Conservation (phyloP, 2,113 vertebrate species). For the Amphilophus citrinellus region DNA sequence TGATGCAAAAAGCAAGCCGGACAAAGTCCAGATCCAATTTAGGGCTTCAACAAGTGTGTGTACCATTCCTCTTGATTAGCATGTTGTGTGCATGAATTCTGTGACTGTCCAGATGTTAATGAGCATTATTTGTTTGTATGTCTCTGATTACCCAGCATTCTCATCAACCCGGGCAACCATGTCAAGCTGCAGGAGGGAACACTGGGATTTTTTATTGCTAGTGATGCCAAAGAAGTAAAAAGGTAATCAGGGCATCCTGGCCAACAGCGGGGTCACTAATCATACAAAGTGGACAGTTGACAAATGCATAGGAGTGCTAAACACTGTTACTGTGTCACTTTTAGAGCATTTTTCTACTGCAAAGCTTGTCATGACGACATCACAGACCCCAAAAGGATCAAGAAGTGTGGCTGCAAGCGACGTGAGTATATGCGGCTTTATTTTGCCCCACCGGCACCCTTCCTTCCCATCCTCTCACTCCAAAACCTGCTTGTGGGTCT, state of each 20-base stretch:
- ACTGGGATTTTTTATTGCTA: conserved; percentile 99
- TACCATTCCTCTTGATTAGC: conserved; percentile 89
- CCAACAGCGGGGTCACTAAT: not conserved
- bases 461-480: conserved; percentile 23
- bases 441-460: not conserved
- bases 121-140: conserved; percentile 57
- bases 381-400: conserved; percentile 99
- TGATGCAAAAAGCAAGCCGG: not conserved
- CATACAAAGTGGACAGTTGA: not conserved
- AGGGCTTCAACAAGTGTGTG: conserved; percentile 64
- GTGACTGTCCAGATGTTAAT: conserved; percentile 34
- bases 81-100: conserved; percentile 56
- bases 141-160: conserved; percentile 91
- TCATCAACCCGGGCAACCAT: conserved; percentile 99
- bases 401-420: conserved; percentile 99
- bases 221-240: conserved; percentile 99
- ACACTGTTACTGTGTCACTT: conserved; percentile 80
- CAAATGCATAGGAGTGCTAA: conserved; percentile 28
- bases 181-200: conserved; percentile 99
- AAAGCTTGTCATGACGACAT: conserved; percentile 99
- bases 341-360: conserved; percentile 99
- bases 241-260: conserved; percentile 82
- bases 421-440: conserved; percentile 87
- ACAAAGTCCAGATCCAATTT: conserved; percentile 12
- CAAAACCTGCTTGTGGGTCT: conserved; percentile 30